These are phyloP conservation scores for Drosophila paulistorum DNA, from an alignment of 1,140 invertebrate species.

Conservation along the genomic window DNA sequence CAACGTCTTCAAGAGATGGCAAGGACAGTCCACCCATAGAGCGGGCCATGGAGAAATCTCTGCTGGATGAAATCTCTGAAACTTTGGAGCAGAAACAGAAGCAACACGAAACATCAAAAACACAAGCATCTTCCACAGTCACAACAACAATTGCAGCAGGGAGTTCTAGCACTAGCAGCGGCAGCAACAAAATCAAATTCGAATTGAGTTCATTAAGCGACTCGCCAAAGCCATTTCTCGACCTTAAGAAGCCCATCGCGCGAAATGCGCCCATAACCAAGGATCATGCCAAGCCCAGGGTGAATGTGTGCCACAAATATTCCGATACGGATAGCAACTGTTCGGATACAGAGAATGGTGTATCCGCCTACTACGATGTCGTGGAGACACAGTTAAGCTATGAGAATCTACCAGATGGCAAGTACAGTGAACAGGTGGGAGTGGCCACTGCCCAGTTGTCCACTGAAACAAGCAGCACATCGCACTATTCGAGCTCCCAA, in stretches of 20 bases:
- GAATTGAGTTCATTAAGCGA: constrained; percentile 70
- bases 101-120: constrained; percentile 51
- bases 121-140: constrained; percentile 23
- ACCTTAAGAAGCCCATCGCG: constrained; percentile 85
- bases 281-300: constrained; percentile 85
- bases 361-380: constrained; percentile 82
- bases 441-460: constrained; percentile 53
- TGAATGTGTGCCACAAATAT: constrained; percentile 85
- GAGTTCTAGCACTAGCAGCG: constrained; percentile 24
- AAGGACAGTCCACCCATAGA: constrained; percentile 81
- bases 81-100: constrained; percentile 84
- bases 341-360: constrained; percentile 77
- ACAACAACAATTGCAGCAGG: constrained; percentile 20
- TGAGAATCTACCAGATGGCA: constrained; percentile 83
- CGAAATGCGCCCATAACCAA: constrained; percentile 85
- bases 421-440: constrained; percentile 65
- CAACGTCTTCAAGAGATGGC: constrained; percentile 69
- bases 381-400: constrained; percentile 80
- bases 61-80: constrained; percentile 88
- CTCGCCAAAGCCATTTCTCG: constrained; percentile 77
- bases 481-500: constrained; percentile 77
- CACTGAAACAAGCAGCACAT: constrained; percentile 11
- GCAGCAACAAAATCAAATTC: constrained; percentile 71
- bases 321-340: constrained; percentile 80
- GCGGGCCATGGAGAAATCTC: constrained; percentile 86